phyloP scores from a whole-genome alignment of 2,113 vertebrate genomes.

The Sander vitreus region DNA sequence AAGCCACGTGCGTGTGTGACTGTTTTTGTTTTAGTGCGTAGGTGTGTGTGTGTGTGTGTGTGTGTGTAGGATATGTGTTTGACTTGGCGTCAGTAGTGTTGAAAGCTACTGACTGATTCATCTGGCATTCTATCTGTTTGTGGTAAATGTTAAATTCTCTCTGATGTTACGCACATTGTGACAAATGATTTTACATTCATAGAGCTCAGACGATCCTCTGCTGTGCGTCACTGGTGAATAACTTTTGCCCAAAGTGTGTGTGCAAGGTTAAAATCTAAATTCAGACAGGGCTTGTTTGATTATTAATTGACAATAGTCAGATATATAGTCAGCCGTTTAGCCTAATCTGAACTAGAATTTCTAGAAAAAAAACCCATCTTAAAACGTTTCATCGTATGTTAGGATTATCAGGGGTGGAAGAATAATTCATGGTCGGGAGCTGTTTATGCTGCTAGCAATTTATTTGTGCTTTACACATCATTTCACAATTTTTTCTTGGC shows the following conservation, averaged over 20 bases:
- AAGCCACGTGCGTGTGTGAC: not conserved
- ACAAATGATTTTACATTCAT: slow-evolving; percentile 8
- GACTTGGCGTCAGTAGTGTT: slow-evolving; percentile 19
- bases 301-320: not conserved
- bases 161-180: slow-evolving; percentile 2
- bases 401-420: too few species aligned
- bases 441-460: too few species aligned
- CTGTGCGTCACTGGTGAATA: not conserved
- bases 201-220: not conserved
- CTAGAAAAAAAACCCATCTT: too few species aligned
- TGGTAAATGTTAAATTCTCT: slow-evolving; percentile 36
- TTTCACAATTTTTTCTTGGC: too few species aligned
- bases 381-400: too few species aligned
- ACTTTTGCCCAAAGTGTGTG: not conserved
- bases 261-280: not conserved
- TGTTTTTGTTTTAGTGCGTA: not conserved
- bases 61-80: not conserved
- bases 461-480: too few species aligned
- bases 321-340: too few species aligned
- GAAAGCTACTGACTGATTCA: slow-evolving; percentile 36
- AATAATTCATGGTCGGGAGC: too few species aligned
- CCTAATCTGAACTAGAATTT: too few species aligned
- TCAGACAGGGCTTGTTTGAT: not conserved
- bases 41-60: slow-evolving; percentile 8
- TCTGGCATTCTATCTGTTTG: slow-evolving; percentile 8